Percentiles rank a stretch among this genome's conserved stretches.
phyloP scores from a whole-genome alignment of 2,797 vertebrate species.

The Scolopax rusticola region DNA sequence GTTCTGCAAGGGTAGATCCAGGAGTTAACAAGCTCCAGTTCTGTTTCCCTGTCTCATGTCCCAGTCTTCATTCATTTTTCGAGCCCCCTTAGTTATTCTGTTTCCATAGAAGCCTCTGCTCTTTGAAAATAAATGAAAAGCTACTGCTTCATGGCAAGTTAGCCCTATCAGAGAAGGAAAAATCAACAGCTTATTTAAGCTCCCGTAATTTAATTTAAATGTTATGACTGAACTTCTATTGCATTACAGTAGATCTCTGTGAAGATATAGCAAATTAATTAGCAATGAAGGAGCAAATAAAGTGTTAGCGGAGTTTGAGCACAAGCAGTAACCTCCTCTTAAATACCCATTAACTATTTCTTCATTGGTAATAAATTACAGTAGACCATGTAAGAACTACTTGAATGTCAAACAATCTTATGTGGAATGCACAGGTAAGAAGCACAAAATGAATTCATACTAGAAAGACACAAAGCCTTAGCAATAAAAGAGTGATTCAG shows the following conservation, averaged over 20 bases:
- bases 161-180: slow-evolving; percentile 31
- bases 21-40: neutral
- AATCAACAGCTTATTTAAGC: slow-evolving; percentile 49
- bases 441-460: neutral
- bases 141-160: slow-evolving; percentile 16
- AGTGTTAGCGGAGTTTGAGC: neutral
- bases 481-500: neutral
- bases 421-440: neutral
- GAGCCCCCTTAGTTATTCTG: neutral
- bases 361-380: slow-evolving; percentile 42
- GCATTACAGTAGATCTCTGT: neutral
- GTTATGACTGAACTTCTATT: slow-evolving; percentile 7
- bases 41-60: neutral
- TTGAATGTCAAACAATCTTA: slow-evolving; percentile 16
- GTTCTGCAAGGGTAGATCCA: neutral
- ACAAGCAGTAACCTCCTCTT: slow-evolving; percentile 24
- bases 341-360: slow-evolving; percentile 33
- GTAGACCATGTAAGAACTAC: neutral
- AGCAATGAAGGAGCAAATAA: slow-evolving; percentile 58
- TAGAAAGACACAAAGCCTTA: neutral
- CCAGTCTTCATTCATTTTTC: neutral
- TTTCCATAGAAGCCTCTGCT: neutral
- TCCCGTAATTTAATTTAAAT: slow-evolving; percentile 30
- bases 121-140: slow-evolving; percentile 6
- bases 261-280: slow-evolving; percentile 63